These are phyloP conservation scores for Apis florea DNA, from an alignment of 1,140 invertebrate species.

Conservation along the genomic window DNA sequence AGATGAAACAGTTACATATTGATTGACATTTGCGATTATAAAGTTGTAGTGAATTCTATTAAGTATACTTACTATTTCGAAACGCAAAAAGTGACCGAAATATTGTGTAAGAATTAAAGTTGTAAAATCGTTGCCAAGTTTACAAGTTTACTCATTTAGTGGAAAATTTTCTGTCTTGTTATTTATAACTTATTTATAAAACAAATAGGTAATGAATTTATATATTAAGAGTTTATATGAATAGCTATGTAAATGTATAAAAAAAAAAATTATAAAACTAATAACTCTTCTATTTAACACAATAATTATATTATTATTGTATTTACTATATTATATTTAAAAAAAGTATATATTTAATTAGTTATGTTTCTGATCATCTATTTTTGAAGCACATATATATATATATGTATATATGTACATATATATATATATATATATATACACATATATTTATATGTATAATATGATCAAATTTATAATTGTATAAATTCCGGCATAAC, in stretches of 20 bases:
- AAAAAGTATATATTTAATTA: not conserved
- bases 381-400: not conserved
- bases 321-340: not conserved
- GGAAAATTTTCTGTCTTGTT: not conserved
- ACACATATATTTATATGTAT: not conserved
- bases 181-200: constrained; percentile 7
- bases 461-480: not conserved
- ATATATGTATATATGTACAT: not conserved
- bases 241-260: not conserved
- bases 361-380: not conserved
- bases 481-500: constrained; percentile 20
- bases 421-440: not conserved
- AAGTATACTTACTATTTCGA: not conserved
- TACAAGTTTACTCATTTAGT: not conserved
- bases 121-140: constrained; percentile 16
- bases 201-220: constrained; percentile 11
- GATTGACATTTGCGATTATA: not conserved
- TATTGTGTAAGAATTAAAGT: constrained; percentile 8
- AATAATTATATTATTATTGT: not conserved
- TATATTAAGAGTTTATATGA: not conserved
- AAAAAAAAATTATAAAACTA: not conserved
- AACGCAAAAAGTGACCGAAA: constrained; percentile 15
- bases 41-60: not conserved
- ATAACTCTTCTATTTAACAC: not conserved
- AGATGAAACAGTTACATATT: constrained; percentile 31